phyloP scores from a whole-genome alignment of 2,888 invertebrate species.

The Synergus itoensis region DNA sequence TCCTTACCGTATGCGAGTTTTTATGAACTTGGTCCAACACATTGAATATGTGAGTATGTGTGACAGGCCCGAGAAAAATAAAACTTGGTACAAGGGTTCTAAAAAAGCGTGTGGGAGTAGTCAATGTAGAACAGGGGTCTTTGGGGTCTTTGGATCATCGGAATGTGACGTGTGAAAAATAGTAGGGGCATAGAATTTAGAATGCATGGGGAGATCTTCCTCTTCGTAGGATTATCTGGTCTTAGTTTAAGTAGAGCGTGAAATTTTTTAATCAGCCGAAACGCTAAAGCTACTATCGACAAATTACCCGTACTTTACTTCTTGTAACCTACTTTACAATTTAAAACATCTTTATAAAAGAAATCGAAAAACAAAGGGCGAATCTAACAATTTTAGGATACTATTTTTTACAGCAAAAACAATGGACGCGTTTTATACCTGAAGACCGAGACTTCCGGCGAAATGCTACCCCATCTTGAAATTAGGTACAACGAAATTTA shows the following conservation, averaged over 20 bases:
- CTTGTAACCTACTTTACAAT: background rate
- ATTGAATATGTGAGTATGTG: background rate
- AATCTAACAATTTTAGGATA: too few relatives aligned
- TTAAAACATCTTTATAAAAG: background rate
- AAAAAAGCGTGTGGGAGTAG: slow-evolving; percentile 36
- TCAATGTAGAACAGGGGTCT: slow-evolving; percentile 10
- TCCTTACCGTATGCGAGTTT: background rate
- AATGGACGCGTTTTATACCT: too few relatives aligned
- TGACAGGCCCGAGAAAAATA: background rate
- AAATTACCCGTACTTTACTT: slow-evolving; percentile 14
- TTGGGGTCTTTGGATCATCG: slow-evolving; percentile 18
- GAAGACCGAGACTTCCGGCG: too few relatives aligned
- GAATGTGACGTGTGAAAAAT: slow-evolving; percentile 36
- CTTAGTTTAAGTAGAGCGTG: slow-evolving; percentile 13
- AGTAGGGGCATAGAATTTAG: slow-evolving; percentile 34
- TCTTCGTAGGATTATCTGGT: background rate
- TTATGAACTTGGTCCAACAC: slow-evolving; percentile 23
- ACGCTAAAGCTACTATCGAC: background rate
- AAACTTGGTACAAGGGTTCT: slow-evolving; percentile 23
- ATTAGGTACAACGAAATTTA: background rate
- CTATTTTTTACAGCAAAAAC: too few relatives aligned
- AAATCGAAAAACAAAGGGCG: too few relatives aligned
- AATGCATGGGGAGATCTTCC: slow-evolving; percentile 11
- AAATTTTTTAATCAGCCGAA: background rate
- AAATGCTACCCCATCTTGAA: too few relatives aligned